Base-by-base conservation (phyloP, 1,140 invertebrate species). In the Eufriesea mexicana region DNA sequence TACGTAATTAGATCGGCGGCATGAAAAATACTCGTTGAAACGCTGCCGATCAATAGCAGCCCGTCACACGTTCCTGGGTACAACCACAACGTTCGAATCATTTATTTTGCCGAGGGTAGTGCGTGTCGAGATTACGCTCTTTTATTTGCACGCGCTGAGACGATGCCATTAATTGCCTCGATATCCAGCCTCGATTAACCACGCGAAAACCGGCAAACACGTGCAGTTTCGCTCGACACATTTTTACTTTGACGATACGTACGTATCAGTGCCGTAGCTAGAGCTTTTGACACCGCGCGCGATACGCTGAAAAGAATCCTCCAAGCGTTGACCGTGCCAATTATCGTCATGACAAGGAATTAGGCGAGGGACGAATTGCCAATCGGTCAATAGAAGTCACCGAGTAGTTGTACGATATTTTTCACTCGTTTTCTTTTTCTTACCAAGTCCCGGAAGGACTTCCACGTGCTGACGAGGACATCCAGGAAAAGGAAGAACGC, bases 391-490 rank as follows among this genome's bases (percentile, higher is more conserved):
- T 35, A 35, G 35, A 35, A 4, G 4, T 35, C 35, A n/a, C n/a
- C n/a, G n/a, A n/a, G n/a, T n/a, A 35, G 35, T 35, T 35, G 35
- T 35, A 2, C 35, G 35, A 35, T 4, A 35, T 35, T 35, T 35
- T 35, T 35, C 35, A 35, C 35, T 1, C 35, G 25, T 20, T 5
- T 7, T 20, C 20, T 9, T 20, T 8, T 1, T 10, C 25, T 25
- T 12, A 45, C 23, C 5, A 45, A 91, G 90, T 75, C 82, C 0
- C 74, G 73, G 0, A 90, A 84, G 25, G 85, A 91, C 62, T 91
- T 90, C 67, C 83, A 79, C 42, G 67, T 86, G 51, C 20, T 42
- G 10, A 54, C 75, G 2, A 83, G 67, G 55, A 45, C 54, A 7
- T 12, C 70, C 2, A 66, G 9, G 45, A 90, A 84, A 54, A 84